Conservation (phyloP, 2,888 invertebrate species). For the Eupeodes latifasciatus region DNA sequence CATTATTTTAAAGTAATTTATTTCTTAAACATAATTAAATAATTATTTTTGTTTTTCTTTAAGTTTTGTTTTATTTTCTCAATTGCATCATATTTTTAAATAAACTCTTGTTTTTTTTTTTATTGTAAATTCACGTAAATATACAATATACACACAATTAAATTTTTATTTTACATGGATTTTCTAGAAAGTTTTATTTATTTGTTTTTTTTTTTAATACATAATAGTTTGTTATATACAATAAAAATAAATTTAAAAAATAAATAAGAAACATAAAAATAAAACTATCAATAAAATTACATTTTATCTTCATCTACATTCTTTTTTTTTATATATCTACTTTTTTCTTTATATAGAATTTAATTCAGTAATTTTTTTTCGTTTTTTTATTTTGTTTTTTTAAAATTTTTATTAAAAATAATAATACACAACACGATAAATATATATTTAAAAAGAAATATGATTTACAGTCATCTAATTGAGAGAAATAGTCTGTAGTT, state of each 20-base stretch:
- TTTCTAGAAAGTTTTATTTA: constrained; percentile 46
- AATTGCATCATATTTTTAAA: constrained; percentile 66
- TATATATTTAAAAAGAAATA: constrained; percentile 1
- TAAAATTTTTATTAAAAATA: constrained; percentile 14
- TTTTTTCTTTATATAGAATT: constrained; percentile 57
- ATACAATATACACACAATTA: constrained; percentile 73
- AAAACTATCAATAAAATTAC: constrained; percentile 55
- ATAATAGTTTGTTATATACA: constrained; percentile 56
- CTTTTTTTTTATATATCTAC: constrained; percentile 43
- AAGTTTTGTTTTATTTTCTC: constrained; percentile 15
- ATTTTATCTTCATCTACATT: constrained; percentile 62
- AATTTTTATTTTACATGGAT: constrained; percentile 65
- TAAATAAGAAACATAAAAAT: not conserved
- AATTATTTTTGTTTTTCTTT: constrained; percentile 53
- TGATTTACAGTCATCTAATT: constrained; percentile 70
- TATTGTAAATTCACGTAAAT: constrained; percentile 75
- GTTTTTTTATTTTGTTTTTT: constrained; percentile 23
- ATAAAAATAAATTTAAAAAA: constrained; percentile 42
- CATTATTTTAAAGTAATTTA: constrained; percentile 58
- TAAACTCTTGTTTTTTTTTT: constrained; percentile 56
- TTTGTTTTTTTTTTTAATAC: constrained; percentile 20
- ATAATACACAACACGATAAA: constrained; percentile 71
- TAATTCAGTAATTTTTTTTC: constrained; percentile 55
- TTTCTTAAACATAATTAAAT: constrained; percentile 65
- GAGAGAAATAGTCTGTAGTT: constrained; percentile 45